Base-by-base conservation (phyloP, 2,113 vertebrate genomes). In the Butastur rufipennis region DNA sequence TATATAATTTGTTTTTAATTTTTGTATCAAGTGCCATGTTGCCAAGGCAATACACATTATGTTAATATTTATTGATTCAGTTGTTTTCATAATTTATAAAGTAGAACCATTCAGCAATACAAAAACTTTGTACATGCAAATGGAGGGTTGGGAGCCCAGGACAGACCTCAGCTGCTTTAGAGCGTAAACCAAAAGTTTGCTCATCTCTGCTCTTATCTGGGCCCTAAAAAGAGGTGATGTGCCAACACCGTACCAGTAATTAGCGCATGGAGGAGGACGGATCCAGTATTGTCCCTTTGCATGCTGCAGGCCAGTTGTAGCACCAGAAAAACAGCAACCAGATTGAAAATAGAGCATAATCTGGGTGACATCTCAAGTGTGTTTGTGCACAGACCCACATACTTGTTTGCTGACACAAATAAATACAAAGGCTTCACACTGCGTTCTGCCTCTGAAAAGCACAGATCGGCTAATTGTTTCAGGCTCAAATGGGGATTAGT, bases 1-100 rank as follows among this genome's bases (percentile, higher is more conserved):
- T 97, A 95, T 88, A 79, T 94, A 95, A 97, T 97, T 90, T 94
- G 96, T 81, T 91, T 94, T 96, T 95, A 95, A 94, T 95, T 96
- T 97, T 96, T 94, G 70, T 93, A 92, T 93, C 93, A 91, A 97
- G 87, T 71, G 58, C 91, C 42, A 52, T 18, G 95, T 97, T 97
- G 95, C 95, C 90, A 98, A 96, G 92, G 97, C 91, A 91, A 95
- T 96, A 90, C 88, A 90, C 74, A 86, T 95, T 95, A 95, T 97
- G 95, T 68, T 96, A 97, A 94, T 98, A 97, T 96, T 97, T 97
- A 97, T 88, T 59, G 86, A 97, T 96, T 96, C 81, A 11, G 74
- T 80, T 73, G 74, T 86, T 94, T 94, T 89, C 81, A 67, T 93
- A 68, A 93, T 92, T 97, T 87, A 80, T 90, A 86, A 91, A 90